phyloP scores from a whole-genome alignment of 2,888 invertebrate species.

The Drosophila mulleri region DNA sequence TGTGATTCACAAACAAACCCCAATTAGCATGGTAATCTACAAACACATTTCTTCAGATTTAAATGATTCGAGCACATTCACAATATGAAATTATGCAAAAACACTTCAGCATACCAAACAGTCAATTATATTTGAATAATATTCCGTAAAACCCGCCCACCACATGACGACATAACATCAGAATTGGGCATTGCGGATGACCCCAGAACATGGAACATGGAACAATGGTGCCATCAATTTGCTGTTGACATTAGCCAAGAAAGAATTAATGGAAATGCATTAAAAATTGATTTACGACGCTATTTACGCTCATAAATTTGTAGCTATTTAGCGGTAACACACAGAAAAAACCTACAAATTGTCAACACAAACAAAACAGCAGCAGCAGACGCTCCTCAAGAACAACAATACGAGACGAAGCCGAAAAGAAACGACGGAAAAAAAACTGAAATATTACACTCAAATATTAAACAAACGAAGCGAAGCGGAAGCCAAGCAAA shows the following conservation, averaged over 20 bases:
- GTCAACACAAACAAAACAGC: constrained; percentile 60
- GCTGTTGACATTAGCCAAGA: constrained; percentile 52
- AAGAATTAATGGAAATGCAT: constrained; percentile 75
- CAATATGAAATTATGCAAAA: constrained; percentile 16
- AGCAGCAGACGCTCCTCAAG: constrained; percentile 48
- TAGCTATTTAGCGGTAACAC: constrained; percentile 80
- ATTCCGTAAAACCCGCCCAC: neutral
- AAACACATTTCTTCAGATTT: constrained; percentile 31
- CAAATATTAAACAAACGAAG: constrained; percentile 69
- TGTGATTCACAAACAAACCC: constrained; percentile 8
- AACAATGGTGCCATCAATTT: constrained; percentile 49
- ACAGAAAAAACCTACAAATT: constrained; percentile 70
- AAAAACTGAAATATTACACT: constrained; percentile 79
- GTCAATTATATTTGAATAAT: constrained; percentile 9
- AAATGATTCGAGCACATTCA: constrained; percentile 15
- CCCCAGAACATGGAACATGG: neutral
- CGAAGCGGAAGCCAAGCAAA: constrained; percentile 67
- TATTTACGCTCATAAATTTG: constrained; percentile 78
- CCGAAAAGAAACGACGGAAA: constrained; percentile 31
- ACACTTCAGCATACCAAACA: neutral
- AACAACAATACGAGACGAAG: constrained; percentile 20
- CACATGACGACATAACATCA: constrained; percentile 15
- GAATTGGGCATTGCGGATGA: neutral
- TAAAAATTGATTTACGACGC: constrained; percentile 79
- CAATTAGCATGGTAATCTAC: constrained; percentile 6